phyloP scores from a whole-genome alignment of 1,140 invertebrate species.

The Ceratina japonica region DNA sequence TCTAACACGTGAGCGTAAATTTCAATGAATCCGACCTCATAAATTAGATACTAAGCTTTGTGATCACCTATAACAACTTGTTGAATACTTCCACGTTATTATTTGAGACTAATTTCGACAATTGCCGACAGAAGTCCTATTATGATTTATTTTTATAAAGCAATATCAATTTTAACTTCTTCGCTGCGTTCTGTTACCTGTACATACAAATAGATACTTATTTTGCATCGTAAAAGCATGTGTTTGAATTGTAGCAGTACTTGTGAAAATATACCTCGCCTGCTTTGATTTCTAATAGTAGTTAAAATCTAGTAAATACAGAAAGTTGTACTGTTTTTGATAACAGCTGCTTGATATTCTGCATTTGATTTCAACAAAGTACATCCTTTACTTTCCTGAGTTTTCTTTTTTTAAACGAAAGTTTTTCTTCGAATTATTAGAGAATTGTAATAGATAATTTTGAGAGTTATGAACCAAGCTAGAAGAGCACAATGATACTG shows the following conservation, averaged over 20 bases:
- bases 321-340: neutral
- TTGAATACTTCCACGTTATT: constrained; percentile 74
- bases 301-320: constrained; percentile 37
- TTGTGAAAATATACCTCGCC: constrained; percentile 20
- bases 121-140: neutral
- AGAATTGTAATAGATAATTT: neutral
- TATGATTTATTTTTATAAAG: neutral
- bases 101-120: neutral
- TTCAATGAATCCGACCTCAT: neutral
- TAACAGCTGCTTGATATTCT: neutral
- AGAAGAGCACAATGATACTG: neutral
- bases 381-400: neutral
- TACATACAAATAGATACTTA: neutral
- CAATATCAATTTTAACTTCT: neutral
- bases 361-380: neutral
- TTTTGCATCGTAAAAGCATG: constrained; percentile 44
- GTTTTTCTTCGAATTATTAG: neutral
- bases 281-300: constrained; percentile 49
- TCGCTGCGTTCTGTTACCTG: constrained; percentile 21
- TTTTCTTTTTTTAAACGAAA: neutral
- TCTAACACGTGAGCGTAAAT: neutral
- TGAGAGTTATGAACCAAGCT: too few species aligned
- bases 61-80: constrained; percentile 77
- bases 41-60: constrained; percentile 57
- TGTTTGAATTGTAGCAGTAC: constrained; percentile 23